Evolutionary conservation across 2,888 invertebrate genomes (phyloP).

Genomic region (Amiota minor): DNA sequence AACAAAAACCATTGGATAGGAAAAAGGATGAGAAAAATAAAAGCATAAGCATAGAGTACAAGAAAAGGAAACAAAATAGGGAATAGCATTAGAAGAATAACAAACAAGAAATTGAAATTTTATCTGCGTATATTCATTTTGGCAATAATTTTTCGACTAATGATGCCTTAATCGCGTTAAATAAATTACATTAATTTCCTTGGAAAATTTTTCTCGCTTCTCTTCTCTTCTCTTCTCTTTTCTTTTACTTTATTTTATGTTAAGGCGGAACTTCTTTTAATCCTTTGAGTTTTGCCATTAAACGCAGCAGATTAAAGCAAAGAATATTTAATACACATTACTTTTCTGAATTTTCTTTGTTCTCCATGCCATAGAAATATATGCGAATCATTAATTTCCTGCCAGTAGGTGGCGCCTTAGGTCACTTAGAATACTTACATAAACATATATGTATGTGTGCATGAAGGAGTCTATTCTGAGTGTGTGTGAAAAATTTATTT

Average conservation of each 20-base stretch:
- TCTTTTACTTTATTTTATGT: neutral
- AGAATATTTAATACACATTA: slow-evolving; percentile 39
- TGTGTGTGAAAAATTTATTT: slow-evolving; percentile 35
- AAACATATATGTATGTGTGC: neutral
- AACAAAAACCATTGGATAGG: no score
- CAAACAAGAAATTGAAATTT: slow-evolving; percentile 28
- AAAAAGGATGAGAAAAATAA: no score
- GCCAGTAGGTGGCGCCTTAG: slow-evolving; percentile 10
- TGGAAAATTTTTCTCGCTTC: slow-evolving; percentile 27
- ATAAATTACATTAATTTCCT: slow-evolving; percentile 59
- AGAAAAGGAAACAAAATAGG: neutral
- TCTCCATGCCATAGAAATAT: neutral
- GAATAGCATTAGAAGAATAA: neutral
- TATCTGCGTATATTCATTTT: slow-evolving; percentile 41
- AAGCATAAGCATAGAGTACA: no score
- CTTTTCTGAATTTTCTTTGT: slow-evolving; percentile 51
- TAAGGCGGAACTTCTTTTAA: no score
- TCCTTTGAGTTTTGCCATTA: neutral
- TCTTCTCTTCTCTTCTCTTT: slow-evolving; percentile 18
- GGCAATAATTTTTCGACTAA: slow-evolving; percentile 44
- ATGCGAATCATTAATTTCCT: slow-evolving; percentile 12
- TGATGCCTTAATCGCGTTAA: slow-evolving; percentile 46
- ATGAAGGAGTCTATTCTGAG: neutral
- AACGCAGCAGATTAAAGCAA: neutral
- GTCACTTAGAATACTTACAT: neutral